A percentile compares a stretch with the other conserved stretches of the same genome.
Evolutionary conservation across 2,797 vertebrate species (phyloP).

Genomic region (Mionectes olivaceus): DNA sequence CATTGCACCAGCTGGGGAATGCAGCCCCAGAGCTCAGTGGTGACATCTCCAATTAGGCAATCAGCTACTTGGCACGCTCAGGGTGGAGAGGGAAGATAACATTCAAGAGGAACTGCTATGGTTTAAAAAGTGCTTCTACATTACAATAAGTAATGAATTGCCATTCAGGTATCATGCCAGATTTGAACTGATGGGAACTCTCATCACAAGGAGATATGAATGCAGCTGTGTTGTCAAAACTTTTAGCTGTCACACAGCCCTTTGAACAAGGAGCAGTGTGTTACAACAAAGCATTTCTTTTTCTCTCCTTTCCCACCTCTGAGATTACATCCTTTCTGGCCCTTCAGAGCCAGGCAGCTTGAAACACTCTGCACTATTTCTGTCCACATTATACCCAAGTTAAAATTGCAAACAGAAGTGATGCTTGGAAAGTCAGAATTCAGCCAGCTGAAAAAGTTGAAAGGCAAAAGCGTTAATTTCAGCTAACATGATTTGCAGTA

Average conservation of each 20-base stretch:
- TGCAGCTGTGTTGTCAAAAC: constrained; percentile 1
- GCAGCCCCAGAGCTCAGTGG: not conserved
- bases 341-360: not conserved
- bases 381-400: not conserved
- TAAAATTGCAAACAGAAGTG: not conserved
- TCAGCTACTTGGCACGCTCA: not conserved
- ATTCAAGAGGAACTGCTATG: not conserved
- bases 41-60: not conserved
- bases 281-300: not conserved
- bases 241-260: not conserved
- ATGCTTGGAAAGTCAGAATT: not conserved
- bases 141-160: not conserved
- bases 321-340: not conserved
- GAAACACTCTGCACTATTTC: not conserved
- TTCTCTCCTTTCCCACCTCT: not conserved
- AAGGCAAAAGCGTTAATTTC: not conserved
- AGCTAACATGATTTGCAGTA: not conserved
- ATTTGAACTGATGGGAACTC: not conserved
- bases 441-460: not conserved
- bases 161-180: not conserved
- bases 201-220: not conserved
- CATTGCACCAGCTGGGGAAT: not conserved
- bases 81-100: not conserved
- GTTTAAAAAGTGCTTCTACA: not conserved
- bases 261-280: not conserved